phyloP scores from a whole-genome alignment of 2,888 invertebrate species.

The Paralinhomoeus sp. region DNA sequence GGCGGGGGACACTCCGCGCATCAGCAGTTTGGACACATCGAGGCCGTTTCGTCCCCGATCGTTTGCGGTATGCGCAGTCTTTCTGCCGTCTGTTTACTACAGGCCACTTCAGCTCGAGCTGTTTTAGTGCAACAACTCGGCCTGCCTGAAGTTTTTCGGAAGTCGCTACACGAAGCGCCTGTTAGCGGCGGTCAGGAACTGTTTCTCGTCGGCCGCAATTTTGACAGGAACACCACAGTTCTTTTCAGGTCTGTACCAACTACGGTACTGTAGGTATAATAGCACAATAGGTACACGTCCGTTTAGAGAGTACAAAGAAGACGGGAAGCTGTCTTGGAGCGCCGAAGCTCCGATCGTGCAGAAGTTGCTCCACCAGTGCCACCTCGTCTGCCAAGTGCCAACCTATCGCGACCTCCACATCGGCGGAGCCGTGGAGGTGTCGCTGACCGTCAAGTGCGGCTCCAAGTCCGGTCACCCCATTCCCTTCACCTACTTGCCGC shows the following conservation, averaged over 20 bases:
- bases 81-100: too few species aligned
- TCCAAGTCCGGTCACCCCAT: slow-evolving; percentile 26
- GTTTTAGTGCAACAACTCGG: slow-evolving; percentile 30
- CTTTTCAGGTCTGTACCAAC: too few species aligned
- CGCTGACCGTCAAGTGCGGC: slow-evolving; percentile 26
- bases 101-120: too few species aligned
- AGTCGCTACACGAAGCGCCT: slow-evolving; percentile 21
- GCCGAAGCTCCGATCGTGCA: slow-evolving; percentile 27
- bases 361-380: slow-evolving; percentile 30
- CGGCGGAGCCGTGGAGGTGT: slow-evolving; percentile 18
- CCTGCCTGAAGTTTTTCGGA: slow-evolving; percentile 29
- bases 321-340: slow-evolving; percentile 24
- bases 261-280: too few species aligned
- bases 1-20: too few species aligned
- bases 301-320: too few species aligned
- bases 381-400: slow-evolving; percentile 29
- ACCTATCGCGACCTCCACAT: slow-evolving; percentile 18
- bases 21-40: too few species aligned
- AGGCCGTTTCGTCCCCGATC: too few species aligned
- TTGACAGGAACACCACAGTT: slow-evolving; percentile 27
- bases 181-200: slow-evolving; percentile 26
- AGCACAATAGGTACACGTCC: too few species aligned
- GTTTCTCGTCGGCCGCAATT: slow-evolving; percentile 32
- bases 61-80: too few species aligned
- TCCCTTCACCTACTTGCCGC: slow-evolving; percentile 26